Conservation (phyloP, 2,113 vertebrate species). For the Ursus arctos region DNA sequence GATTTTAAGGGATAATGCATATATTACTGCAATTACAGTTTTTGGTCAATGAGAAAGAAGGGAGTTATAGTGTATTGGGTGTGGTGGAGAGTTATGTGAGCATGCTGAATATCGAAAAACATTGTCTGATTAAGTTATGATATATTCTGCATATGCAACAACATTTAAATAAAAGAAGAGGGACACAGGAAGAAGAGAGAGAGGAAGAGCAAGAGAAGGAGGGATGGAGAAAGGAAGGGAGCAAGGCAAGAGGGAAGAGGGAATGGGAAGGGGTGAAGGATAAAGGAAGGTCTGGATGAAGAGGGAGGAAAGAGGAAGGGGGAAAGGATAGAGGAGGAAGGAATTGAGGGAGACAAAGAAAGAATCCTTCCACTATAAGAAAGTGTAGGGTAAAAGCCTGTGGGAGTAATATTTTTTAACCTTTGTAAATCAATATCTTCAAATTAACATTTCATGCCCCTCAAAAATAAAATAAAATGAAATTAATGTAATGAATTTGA, state of each 20-base stretch:
- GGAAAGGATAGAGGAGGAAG: background rate
- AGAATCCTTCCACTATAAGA: background rate
- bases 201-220: background rate
- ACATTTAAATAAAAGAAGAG: background rate
- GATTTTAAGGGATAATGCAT: background rate
- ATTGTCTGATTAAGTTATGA: background rate
- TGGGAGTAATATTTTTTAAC: background rate
- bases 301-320: background rate
- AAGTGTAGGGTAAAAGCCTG: background rate
- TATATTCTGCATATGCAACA: background rate
- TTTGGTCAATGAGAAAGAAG: background rate
- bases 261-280: background rate
- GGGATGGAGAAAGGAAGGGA: background rate
- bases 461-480: background rate
- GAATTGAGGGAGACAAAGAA: background rate
- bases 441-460: background rate
- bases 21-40: background rate
- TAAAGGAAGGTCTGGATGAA: background rate
- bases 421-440: background rate
- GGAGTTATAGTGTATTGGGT: background rate
- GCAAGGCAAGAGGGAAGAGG: background rate
- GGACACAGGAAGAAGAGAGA: background rate
- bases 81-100: background rate
- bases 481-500: conserved; percentile 38
- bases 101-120: conserved; percentile 3